Base-by-base conservation (phyloP, 2,888 invertebrate genomes). In the Amphipyra berbera region DNA sequence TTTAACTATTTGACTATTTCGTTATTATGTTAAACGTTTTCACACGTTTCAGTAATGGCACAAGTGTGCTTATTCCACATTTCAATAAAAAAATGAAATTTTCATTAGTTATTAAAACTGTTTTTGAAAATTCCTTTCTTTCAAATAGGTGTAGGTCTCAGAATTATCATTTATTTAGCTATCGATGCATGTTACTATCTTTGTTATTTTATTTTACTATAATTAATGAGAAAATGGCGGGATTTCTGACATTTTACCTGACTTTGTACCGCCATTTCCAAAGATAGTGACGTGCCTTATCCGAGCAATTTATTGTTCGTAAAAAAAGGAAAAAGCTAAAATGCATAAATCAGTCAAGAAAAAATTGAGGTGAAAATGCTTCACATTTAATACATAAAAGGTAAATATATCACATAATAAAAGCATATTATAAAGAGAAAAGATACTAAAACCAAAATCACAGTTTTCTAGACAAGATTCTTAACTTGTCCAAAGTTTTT, bases 391-490 rank as follows among this genome's bases (percentile, higher is more conserved):
- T 88, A 88, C 84, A 89, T 88, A 89, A 86, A 81, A 78, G 49
- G 76, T 79, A 78, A 79, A 85, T 87, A 91, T 93, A 94, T 94
- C 94, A 94, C 94, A 94, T 91, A 89, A 88, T 87, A 88, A 83
- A 93, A 94, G 92, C 90, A 92, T 90, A 59, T 88, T 68, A 72
- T 71, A 75, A 88, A 88, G 86, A 84, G 81, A 84, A 89, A 88
- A 21, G 90, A 90, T 94, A 94, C 89, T 94, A 94, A 93, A 93
- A 94, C 92, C 92, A 92, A 95, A 94, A 95, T 95, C 94, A 95
- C 94, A 95, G 95, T 84, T 90, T 84, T 85, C 84, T 85, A 89
- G 93, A 93, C 93, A 92, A 93, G 88, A 89, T 91, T 93, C 85
- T 85, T 82, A 92, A 91, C 91, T 91, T 90, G 94, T 82, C 94